phyloP scores from a whole-genome alignment of 2,113 vertebrate genomes.

The Litocranius walleri region DNA sequence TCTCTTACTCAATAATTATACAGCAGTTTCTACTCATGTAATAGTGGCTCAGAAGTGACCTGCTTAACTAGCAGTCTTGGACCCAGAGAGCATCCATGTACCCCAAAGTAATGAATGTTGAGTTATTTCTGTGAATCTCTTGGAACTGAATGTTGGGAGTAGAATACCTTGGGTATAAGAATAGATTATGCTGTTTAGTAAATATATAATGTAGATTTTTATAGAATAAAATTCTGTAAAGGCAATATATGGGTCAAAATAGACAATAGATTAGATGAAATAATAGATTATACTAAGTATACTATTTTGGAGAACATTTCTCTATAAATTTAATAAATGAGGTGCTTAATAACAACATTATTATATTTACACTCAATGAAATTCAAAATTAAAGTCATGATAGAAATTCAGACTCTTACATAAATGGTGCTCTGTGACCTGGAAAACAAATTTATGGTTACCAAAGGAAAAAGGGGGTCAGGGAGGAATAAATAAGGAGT shows the following conservation, averaged over 20 bases:
- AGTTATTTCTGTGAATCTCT: neutral
- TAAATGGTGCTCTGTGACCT: neutral
- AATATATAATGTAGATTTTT: neutral
- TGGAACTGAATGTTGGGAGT: neutral
- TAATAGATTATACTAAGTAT: neutral
- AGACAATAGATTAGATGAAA: neutral
- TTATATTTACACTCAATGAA: neutral
- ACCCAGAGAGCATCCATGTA: neutral
- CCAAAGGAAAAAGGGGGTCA: neutral
- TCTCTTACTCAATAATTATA: conserved; percentile 21
- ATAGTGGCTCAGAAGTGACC: neutral
- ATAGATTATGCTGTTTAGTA: neutral
- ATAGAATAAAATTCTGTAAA: neutral
- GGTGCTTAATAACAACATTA: neutral
- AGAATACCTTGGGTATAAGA: neutral
- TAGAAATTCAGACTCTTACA: neutral
- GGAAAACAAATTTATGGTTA: neutral
- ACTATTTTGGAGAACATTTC: neutral
- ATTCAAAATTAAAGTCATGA: neutral
- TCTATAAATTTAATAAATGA: conserved; percentile 19
- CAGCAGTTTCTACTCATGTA: conserved; percentile 26
- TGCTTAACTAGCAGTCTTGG: neutral
- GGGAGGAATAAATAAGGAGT: neutral
- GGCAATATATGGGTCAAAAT: neutral
- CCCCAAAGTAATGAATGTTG: neutral